phyloP scores from a whole-genome alignment of 1,140 invertebrate species.

The Ephestia elutella region DNA sequence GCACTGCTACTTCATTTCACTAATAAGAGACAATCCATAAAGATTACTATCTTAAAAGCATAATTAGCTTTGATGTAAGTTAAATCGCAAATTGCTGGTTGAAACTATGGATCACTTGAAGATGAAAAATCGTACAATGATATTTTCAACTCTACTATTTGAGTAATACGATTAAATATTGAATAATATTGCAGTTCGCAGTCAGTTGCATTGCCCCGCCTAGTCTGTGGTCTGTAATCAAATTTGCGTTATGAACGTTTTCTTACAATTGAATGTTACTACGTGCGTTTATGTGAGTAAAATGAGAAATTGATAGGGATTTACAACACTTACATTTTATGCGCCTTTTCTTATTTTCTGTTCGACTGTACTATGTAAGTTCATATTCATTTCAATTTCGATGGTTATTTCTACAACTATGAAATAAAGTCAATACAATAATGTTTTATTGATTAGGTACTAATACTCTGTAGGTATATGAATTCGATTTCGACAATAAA shows the following conservation, averaged over 20 bases:
- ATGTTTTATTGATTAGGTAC: neutral
- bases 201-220: constrained; percentile 20
- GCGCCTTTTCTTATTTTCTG: neutral
- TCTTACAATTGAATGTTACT: constrained; percentile 2
- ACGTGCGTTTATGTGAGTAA: neutral
- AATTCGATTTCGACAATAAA: neutral
- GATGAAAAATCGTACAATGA: constrained; percentile 23
- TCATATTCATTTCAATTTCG: neutral
- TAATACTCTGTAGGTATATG: neutral
- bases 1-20: constrained; percentile 31
- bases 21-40: constrained; percentile 61
- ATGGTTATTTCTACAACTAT: neutral
- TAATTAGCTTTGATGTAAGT: constrained; percentile 60
- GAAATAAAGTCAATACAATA: neutral
- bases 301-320: neutral
- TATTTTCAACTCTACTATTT: neutral
- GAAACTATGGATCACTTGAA: constrained; percentile 26
- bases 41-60: constrained; percentile 53
- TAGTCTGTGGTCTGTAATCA: constrained; percentile 41
- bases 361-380: neutral
- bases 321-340: no score
- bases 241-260: constrained; percentile 20
- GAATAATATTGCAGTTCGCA: constrained; percentile 24
- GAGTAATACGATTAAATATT: constrained; percentile 29
- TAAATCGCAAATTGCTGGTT: constrained; percentile 65